Conservation (phyloP, 2,888 invertebrate species). For the Patella ulyssiponensis region DNA sequence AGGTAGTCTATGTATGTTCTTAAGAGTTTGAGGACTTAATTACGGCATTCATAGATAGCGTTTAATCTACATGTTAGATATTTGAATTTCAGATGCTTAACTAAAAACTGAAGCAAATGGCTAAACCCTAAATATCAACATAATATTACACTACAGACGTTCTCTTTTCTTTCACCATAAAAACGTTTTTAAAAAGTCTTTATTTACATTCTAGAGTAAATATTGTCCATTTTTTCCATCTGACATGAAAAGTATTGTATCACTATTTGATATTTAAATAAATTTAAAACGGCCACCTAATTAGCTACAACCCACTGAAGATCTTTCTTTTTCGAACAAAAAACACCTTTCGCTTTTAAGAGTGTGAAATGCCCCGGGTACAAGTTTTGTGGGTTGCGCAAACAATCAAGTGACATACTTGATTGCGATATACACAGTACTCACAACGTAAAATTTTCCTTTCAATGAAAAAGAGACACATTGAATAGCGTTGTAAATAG, state of each 20-base stretch:
- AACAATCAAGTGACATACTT: slow-evolving; percentile 1
- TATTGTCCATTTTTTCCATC: background rate
- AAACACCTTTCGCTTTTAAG: slow-evolving; percentile 1
- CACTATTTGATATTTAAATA: slow-evolving; percentile 8
- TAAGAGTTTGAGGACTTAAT: too few relatives aligned
- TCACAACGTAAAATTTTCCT: background rate
- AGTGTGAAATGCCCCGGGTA: slow-evolving; percentile 4
- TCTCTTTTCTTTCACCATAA: too few relatives aligned
- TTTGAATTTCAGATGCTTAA: too few relatives aligned
- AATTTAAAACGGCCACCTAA: slow-evolving; percentile 7
- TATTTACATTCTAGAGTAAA: background rate
- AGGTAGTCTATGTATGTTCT: too few relatives aligned
- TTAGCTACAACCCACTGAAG: slow-evolving; percentile 7
- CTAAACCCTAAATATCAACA: slow-evolving; percentile 4
- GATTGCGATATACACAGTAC: background rate
- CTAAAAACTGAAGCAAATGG: background rate
- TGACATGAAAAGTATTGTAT: background rate
- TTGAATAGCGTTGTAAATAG: too few relatives aligned
- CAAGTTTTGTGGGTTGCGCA: slow-evolving; percentile 7
- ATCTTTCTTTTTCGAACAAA: background rate
- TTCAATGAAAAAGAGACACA: too few relatives aligned
- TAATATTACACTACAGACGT: background rate
- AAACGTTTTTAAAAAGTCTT: too few relatives aligned
- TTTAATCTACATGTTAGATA: too few relatives aligned
- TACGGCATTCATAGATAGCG: too few relatives aligned